A percentile compares a stretch with the other conserved stretches of the same genome.
These are phyloP conservation scores for Acestrorhynchus altus DNA, from an alignment of 2,797 vertebrate species.

Conservation along the genomic window DNA sequence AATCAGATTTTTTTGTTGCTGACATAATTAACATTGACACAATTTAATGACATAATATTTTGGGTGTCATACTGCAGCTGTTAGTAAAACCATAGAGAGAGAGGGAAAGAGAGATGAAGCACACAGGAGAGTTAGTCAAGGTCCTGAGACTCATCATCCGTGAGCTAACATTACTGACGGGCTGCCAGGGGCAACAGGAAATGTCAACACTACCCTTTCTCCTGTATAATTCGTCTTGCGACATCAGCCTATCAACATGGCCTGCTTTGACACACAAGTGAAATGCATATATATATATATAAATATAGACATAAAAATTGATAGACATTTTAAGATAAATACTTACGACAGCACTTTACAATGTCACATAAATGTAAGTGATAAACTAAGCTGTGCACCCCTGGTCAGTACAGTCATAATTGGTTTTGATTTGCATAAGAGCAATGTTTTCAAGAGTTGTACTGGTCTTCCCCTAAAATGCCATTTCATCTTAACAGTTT, in stretches of 20 bases:
- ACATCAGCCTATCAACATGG: conserved; percentile 27
- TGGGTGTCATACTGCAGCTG: neutral
- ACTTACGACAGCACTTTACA: too few species aligned
- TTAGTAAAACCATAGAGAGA: neutral
- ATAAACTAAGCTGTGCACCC: too few species aligned
- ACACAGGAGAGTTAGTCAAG: conserved; percentile 42
- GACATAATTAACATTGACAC: neutral
- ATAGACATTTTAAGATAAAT: too few species aligned
- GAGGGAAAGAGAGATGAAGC: conserved; percentile 20
- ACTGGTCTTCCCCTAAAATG: too few species aligned
- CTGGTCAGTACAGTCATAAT: too few species aligned
- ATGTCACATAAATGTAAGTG: too few species aligned
- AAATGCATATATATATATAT: neutral
- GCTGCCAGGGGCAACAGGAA: conserved; percentile 39
- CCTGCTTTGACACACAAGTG: conserved; percentile 29
- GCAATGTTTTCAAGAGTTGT: too few species aligned
- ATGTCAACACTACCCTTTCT: conserved; percentile 36
- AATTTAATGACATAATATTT: neutral
- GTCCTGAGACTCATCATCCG: conserved; percentile 54
- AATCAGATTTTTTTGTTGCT: conserved; percentile 1
- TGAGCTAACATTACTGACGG: conserved; percentile 47
- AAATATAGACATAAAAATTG: too few species aligned
- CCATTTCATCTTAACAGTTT: too few species aligned
- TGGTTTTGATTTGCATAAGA: too few species aligned
- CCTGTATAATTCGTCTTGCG: conserved; percentile 18